Evolutionary conservation across 2,888 invertebrate genomes (phyloP), one percentile per base, ranked within the genome.

Genomic region (Acrobasis consociella): DNA sequence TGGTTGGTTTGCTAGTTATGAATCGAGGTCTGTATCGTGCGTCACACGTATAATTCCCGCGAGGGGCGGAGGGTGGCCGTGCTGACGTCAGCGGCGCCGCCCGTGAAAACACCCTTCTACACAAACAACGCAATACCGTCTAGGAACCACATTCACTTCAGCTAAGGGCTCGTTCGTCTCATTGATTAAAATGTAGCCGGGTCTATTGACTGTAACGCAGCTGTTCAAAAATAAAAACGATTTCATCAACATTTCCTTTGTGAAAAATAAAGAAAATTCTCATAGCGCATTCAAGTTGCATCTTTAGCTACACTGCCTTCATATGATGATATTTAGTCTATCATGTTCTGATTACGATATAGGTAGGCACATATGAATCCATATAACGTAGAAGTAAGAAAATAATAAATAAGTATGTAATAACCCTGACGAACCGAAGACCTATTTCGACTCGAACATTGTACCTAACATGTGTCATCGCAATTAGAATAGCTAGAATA

Each of bases 41-140:
- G 88, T 88, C 88, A 87, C 72, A 63, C 67, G 67, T 69, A 79
- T 81, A 81, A 81, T 81, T 80, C 78, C 75, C 72, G 71, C 69
- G 67, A 68, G 63, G 67, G 70, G 61, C 58, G 65, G 59, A 58
- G 70, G 71, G 68, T 64, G 63, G 63, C 15, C n/a, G 37, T 46
- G 8, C 63, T 85, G 83, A 85, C 86, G 85, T 83, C 81, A 81
- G 71, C 59, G 58, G 65, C 69, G 50, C 73, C 69, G 66, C 63
- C 65, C 65, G 64, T 17, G 15, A 60, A 65, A 66, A 55, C 62
- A 58, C 67, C 64, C 62, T 65, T 49, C 56, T 69, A 72, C 72
- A 70, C 62, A 68, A 69, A 70, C 68, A 68, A 69, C 65, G 62
- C 38, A 49, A 55, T 49, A 49, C 1, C 50, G 37, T 22, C n/a